These are phyloP conservation scores for Girardinus metallicus DNA, from an alignment of 2,797 vertebrate species.

Conservation along the genomic window DNA sequence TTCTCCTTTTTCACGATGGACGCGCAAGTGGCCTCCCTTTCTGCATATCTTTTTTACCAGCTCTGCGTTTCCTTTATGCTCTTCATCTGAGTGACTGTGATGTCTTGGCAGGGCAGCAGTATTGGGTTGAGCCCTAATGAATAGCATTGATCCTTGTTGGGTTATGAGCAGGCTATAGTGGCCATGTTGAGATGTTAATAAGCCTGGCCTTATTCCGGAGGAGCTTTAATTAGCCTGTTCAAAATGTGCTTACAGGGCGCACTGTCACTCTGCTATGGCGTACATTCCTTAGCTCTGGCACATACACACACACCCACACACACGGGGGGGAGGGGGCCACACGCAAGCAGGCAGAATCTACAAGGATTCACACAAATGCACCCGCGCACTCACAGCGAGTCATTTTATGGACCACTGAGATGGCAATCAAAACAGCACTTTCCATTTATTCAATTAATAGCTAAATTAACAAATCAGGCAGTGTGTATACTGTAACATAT, in stretches of 20 bases:
- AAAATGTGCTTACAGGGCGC: constrained; percentile 83
- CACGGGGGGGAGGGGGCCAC: not conserved
- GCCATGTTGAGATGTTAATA: constrained; percentile 79
- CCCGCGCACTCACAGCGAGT: constrained; percentile 43
- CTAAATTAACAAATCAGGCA: constrained; percentile 71
- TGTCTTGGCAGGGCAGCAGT: constrained; percentile 65
- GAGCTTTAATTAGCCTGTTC: constrained; percentile 84
- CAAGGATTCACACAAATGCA: constrained; percentile 10
- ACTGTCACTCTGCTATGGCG: constrained; percentile 73
- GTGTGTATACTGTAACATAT: constrained; percentile 55
- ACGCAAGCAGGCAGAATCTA: constrained; percentile 27
- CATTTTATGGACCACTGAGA: constrained; percentile 78
- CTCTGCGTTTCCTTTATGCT: constrained; percentile 50
- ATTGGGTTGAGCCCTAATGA: constrained; percentile 73
- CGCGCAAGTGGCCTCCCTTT: not conserved
- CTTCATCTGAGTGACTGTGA: constrained; percentile 46
- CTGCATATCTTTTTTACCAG: constrained; percentile 41
- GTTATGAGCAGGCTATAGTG: constrained; percentile 78
- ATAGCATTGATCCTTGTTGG: constrained; percentile 81
- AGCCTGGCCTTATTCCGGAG: constrained; percentile 77
- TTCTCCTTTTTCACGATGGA: not conserved
- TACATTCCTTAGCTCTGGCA: constrained; percentile 54
- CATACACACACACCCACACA: constrained; percentile 12
- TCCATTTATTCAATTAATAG: constrained; percentile 74
- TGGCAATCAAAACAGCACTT: constrained; percentile 69